Base-by-base conservation (phyloP, 2,888 invertebrate genomes). In the Protula sp. region DNA sequence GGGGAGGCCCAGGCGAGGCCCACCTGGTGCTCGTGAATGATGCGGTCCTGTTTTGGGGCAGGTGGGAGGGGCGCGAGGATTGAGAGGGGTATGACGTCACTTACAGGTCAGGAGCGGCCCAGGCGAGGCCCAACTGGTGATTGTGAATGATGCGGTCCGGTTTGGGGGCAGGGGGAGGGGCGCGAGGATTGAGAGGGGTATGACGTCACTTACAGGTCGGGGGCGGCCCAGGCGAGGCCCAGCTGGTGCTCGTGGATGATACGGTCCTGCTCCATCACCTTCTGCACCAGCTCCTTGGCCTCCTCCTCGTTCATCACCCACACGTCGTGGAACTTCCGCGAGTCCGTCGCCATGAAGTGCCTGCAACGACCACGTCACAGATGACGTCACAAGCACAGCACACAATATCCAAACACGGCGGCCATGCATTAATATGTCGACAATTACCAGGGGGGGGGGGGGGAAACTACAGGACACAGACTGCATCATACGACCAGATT, bases 301-400 rank as follows among this genome's bases (percentile, higher is more conserved):
- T 80, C 80, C 30, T 75, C 76, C 57, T 81, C 81, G 62, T 81
- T 81, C 81, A 81, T 81, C 61, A 74, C 72, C 81, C 81, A 81
- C 27, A 81, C 70, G 58, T 81, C 79, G 29, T 74, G 68, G 63
- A 80, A 81, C 69, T 81, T 81, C 65, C 75, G 75, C 5, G 72
- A 68, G 67, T 81, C 81, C 0, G 77, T 78, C 30, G 73, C 70
- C 72, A 79, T 73, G 65, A 81, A 80, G 65, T 80, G 79, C 63
- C 79, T 80, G 67, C 24, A 67, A 64, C 54, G 5, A n/a, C n/a
- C n/a, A n/a, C n/a, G 28, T 4, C 54, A 27, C 5, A 5, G 29
- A 26, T 24, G 29, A n/a, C 2, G 14, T 14, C 4, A 24, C 24
- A 24, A 48, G 1, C 27, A 19, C 14, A 19, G 24, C 19, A 51